Base-by-base conservation (phyloP, 2,888 invertebrate species). In the Acanthosepion lycidas region DNA sequence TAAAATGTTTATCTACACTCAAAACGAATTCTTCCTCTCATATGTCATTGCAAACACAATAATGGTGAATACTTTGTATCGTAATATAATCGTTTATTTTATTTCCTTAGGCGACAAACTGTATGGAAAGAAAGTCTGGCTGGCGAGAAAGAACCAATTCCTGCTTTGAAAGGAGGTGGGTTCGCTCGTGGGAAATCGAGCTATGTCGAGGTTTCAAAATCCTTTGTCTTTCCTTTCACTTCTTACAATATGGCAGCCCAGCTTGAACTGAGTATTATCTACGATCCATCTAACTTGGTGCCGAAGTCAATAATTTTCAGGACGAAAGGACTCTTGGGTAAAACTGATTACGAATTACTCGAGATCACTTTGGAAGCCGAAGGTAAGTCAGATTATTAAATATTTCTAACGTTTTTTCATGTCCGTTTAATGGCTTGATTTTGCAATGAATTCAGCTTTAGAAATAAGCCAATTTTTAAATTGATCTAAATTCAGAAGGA, bases 281-380 rank as follows among this genome's bases (percentile, higher is more conserved):
- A 93, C 42, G 93, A 93, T 48, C 93, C 93, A 49, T 49, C 49
- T 2, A 93, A 53, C 53, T n/a, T 93, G 93, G 53, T 93, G 12
- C 93, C 93, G 15, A 93, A 53, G 8, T 53, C 49, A 53, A n/a
- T 93, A 5, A 93, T 20, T n/a, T 18, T 93, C 6, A 93, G 12
- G 6, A 51, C 93, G n/a, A 93, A 93, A 93, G 49, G 49, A 51
- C 93, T 53, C 6, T 51, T 49, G n/a, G 93, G 93, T 53, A 28
- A 93, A 28, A 93, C 49, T n/a, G n/a, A 93, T 9, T 93, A 53
- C n/a, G 93, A 93, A 93, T n/a, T 93, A 26, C 6, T 93, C 53
- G 93, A 93, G n/a, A 53, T 93, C 15, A 93, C 28, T 28, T 6
- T 93, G 18, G 93, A 93, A 53, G n/a, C 53, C 0, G 53, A 93